A percentile compares a stretch with the other conserved stretches of the same genome.
phyloP scores from a whole-genome alignment of 2,113 vertebrate species.

The Saguinus imperator region DNA sequence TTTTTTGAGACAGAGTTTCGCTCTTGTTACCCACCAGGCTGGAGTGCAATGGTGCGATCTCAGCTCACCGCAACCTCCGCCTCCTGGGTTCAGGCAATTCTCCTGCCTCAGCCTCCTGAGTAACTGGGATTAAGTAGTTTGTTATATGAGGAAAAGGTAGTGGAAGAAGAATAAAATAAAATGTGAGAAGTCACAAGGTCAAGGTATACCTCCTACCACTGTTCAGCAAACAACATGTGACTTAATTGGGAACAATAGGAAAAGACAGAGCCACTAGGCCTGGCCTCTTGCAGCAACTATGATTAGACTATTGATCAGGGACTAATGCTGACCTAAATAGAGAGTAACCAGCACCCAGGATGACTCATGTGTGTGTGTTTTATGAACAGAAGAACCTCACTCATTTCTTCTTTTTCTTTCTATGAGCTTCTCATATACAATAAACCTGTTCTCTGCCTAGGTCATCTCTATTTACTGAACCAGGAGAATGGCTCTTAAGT shows the following conservation, averaged over 20 bases:
- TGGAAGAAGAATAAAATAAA: constrained; percentile 61
- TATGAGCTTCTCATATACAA: constrained; percentile 23
- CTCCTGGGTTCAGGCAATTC: too few relatives aligned
- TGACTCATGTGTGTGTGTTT: constrained; percentile 61
- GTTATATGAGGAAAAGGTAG: constrained; percentile 36
- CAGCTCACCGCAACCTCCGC: too few relatives aligned
- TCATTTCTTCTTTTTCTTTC: constrained; percentile 34
- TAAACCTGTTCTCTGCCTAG: background rate
- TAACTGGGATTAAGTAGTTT: background rate
- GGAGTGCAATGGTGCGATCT: too few relatives aligned
- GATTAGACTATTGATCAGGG: constrained; percentile 74
- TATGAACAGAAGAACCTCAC: constrained; percentile 23
- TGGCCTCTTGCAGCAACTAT: constrained; percentile 40
- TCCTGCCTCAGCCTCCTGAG: too few relatives aligned
- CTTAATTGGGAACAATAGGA: constrained; percentile 42
- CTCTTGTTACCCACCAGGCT: too few relatives aligned
- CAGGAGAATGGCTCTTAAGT: constrained; percentile 39
- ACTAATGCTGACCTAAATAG: constrained; percentile 68
- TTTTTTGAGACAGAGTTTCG: too few relatives aligned
- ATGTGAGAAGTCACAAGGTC: constrained; percentile 63
- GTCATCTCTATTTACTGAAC: background rate
- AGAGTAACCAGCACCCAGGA: constrained; percentile 57
- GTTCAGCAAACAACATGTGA: constrained; percentile 52
- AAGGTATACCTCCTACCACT: constrained; percentile 60
- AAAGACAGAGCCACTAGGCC: constrained; percentile 5